These are phyloP conservation scores for Bombus fervidus DNA, from an alignment of 1,140 invertebrate genomes.

Conservation along the genomic window DNA sequence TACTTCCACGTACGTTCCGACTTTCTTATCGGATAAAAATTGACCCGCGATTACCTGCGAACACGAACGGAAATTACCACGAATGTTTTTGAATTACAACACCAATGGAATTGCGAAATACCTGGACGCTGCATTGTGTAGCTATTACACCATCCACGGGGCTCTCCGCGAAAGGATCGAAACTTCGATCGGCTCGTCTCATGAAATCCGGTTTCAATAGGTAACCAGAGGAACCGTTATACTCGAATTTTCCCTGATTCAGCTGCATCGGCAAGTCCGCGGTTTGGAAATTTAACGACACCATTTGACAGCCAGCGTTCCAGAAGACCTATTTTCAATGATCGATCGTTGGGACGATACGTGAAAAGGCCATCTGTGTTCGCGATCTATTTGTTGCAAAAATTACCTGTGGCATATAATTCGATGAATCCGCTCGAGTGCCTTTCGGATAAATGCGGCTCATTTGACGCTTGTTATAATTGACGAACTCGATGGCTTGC, in stretches of 20 bases:
- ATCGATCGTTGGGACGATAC: conserved; percentile 49
- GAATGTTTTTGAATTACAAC: neutral
- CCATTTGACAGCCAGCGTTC: conserved; percentile 98
- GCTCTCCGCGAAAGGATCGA: conserved; percentile 99
- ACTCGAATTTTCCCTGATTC: conserved; percentile 99
- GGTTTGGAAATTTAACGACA: conserved; percentile 99
- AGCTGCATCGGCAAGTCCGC: conserved; percentile 99
- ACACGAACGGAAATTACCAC: neutral
- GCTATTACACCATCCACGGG: conserved; percentile 99
- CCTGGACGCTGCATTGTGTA: conserved; percentile 98
- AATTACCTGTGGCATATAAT: conserved; percentile 98
- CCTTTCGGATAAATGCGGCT: conserved; percentile 99
- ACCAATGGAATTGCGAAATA: conserved; percentile 73
- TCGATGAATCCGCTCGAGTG: conserved; percentile 98
- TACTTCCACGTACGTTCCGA: conserved; percentile 99
- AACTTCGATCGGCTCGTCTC: conserved; percentile 96
- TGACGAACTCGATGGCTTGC: conserved; percentile 98
- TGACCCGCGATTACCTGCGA: conserved; percentile 98
- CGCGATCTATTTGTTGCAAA: neutral
- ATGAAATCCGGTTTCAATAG: conserved; percentile 99
- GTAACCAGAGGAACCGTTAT: conserved; percentile 98
- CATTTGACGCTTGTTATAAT: conserved; percentile 99
- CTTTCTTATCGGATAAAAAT: conserved; percentile 99
- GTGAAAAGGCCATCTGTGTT: neutral
- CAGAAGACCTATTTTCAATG: conserved; percentile 88